Base-by-base conservation (phyloP, 2,797 vertebrate species). In the Paratrypauchen microcephalus region DNA sequence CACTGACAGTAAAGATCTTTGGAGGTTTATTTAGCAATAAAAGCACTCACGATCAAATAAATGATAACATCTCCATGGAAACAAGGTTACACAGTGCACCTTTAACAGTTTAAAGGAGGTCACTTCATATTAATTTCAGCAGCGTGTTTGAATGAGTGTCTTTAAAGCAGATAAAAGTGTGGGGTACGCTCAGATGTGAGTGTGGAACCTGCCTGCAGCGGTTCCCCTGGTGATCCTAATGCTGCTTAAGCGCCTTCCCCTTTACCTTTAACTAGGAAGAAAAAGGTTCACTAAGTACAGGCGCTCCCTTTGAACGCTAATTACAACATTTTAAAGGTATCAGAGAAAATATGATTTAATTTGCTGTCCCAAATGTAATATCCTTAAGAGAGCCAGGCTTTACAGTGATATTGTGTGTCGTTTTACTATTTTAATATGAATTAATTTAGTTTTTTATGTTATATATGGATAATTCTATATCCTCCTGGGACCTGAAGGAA, bases 361-460 rank as follows among this genome's bases (percentile, higher is more conserved):
- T 52, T 23, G 67, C 21, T 21, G n/a, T 68, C 0, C 71, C 71
- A 30, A 36, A 71, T 74, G 80, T 78, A 84, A 70, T 66, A 39
- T 32, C 6, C 3, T 28, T 32, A 68, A 71, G 64, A 50, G 70
- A 36, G 78, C 76, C 28, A 64, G 65, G 87, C 82, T 76, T 0
- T 3, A 41, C 39, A 12, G 39, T 13, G 5, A 32, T 6, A 30
- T 30, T 30, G 28, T 4, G 28, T 30, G 28, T 30, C 28, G 4
- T 30, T 30, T 30, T 30, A 30, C 28, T 30, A 32, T 36, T 36
- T 36, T 36, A 36, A 36, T 36, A 2, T 9, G 7, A 36, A 36
- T 36, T 36, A 36, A 1, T 45, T 45, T 4, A 16, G 41, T 15
- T 13, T 45, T 45, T 45, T 3, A 45, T 41, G 2, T 41, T 3